These are phyloP conservation scores for Poecilia gillii DNA, from an alignment of 2,797 vertebrate species.

Conservation along the genomic window DNA sequence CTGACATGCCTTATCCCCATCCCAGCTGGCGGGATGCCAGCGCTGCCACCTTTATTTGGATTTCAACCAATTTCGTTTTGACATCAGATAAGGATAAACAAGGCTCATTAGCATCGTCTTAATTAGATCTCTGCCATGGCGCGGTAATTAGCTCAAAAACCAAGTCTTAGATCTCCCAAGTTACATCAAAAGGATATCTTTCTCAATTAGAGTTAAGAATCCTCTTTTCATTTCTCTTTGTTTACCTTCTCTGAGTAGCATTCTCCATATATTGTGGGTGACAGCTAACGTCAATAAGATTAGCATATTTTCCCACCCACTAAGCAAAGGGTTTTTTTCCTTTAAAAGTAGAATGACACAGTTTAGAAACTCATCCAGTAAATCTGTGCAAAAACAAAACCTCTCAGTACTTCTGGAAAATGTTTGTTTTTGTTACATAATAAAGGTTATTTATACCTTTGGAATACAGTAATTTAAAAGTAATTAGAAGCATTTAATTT, in stretches of 20 bases:
- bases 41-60: conserved; percentile 63
- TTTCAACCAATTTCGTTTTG: conserved; percentile 69
- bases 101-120: conserved; percentile 81
- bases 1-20: conserved; percentile 36
- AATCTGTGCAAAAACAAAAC: neutral
- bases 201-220: conserved; percentile 75
- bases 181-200: conserved; percentile 82
- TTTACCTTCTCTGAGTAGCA: conserved; percentile 68
- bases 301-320: conserved; percentile 52
- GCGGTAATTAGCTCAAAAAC: conserved; percentile 78
- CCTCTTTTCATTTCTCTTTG: conserved; percentile 70
- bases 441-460: neutral
- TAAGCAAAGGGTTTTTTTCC: neutral
- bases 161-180: conserved; percentile 74
- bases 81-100: conserved; percentile 79
- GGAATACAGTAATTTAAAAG: neutral
- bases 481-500: conserved; percentile 1
- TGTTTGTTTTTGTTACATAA: neutral
- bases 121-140: conserved; percentile 76
- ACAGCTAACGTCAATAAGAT: conserved; percentile 49
- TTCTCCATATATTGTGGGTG: conserved; percentile 46
- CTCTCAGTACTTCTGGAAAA: neutral
- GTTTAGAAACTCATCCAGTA: conserved; percentile 28
- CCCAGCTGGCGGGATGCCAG: conserved; percentile 43
- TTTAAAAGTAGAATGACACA: conserved; percentile 28